Evolutionary conservation across 35 echinoderm and acorn worm genomes (phyloP).

Genomic region (Lytechinus pictus): DNA sequence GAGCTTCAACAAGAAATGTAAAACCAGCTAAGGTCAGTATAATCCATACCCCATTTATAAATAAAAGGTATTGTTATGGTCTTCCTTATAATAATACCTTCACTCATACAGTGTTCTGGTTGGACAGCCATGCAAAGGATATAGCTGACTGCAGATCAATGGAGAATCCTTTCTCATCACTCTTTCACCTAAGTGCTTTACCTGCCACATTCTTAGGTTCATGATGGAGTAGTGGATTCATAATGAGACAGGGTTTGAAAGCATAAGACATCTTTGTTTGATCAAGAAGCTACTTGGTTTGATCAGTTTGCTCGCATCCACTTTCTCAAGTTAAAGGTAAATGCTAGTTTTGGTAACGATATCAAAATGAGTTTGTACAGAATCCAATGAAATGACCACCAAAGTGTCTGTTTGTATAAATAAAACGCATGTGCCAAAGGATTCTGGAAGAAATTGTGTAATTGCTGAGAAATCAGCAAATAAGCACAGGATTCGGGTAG

Average conservation of each 20-base stretch:
- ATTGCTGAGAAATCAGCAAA: too few species aligned
- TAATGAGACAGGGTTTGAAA: neutral
- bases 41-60: conserved; percentile 7
- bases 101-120: neutral
- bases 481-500: too few species aligned
- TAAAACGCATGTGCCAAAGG: too few species aligned
- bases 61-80: conserved; percentile 2
- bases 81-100: neutral
- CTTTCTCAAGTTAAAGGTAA: neutral
- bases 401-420: too few species aligned
- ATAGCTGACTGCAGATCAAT: neutral
- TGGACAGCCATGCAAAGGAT: neutral
- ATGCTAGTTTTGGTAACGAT: too few species aligned
- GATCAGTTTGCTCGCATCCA: neutral
- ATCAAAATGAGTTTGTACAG: too few species aligned
- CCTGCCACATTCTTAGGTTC: neutral
- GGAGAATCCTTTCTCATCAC: neutral
- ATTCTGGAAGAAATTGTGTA: too few species aligned
- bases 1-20: neutral
- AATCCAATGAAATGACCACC: too few species aligned
- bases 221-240: neutral
- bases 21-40: neutral
- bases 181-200: neutral
- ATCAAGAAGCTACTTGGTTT: neutral
- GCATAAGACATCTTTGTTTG: neutral